Conservation (phyloP, 2,113 vertebrate species). For the Brachypteracias leptosomus region DNA sequence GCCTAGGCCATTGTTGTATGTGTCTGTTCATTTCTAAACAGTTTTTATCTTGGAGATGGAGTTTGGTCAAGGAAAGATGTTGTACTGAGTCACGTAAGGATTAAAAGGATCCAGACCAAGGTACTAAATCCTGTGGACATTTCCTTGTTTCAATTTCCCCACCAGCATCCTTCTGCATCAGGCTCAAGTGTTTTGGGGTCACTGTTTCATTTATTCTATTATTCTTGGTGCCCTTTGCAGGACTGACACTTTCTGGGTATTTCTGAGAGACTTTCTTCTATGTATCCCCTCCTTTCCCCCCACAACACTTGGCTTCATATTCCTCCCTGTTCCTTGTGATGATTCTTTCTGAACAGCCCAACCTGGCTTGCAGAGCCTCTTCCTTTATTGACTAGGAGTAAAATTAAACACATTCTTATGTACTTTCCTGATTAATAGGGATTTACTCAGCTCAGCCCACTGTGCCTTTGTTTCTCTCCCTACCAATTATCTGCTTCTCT, state of each 20-base stretch:
- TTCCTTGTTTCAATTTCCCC: neutral
- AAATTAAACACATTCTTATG: conserved; percentile 40
- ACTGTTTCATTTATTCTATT: neutral
- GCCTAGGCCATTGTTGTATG: neutral
- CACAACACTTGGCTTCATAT: neutral
- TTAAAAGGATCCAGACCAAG: neutral
- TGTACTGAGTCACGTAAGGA: neutral
- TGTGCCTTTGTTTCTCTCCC: conserved; percentile 12
- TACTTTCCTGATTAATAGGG: conserved; percentile 33
- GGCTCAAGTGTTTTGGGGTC: neutral
- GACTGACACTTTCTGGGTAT: neutral
- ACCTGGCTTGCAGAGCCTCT: neutral
- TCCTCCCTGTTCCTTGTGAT: neutral
- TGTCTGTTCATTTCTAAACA: neutral
- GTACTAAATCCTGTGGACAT: neutral
- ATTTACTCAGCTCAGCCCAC: conserved; percentile 11
- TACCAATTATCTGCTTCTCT: neutral
- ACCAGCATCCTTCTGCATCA: neutral
- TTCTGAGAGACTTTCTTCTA: neutral
- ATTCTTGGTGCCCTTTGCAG: neutral
- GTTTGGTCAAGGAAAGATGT: neutral
- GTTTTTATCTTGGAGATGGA: neutral
- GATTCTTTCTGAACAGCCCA: neutral
- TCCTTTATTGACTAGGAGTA: neutral
- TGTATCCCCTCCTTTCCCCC: neutral